Evolutionary conservation across 2,797 vertebrate species (phyloP).

Genomic region (Parambassis ranga): DNA sequence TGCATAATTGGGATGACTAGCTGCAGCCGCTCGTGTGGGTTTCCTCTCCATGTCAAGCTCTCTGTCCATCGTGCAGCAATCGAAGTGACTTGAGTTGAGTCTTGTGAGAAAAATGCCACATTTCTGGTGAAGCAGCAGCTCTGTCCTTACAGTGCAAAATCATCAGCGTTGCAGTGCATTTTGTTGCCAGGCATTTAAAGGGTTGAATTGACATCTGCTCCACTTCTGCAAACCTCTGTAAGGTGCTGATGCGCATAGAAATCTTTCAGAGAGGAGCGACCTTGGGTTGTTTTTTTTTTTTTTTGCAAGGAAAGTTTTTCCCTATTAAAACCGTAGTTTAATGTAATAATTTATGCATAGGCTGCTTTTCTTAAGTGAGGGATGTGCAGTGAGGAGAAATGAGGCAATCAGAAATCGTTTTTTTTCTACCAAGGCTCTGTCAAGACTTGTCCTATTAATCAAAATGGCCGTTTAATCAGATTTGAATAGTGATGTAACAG

Average conservation of each 20-base stretch:
- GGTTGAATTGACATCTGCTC: conserved; percentile 29
- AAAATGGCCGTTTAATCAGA: conserved; percentile 66
- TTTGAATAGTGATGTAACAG: conserved; percentile 49
- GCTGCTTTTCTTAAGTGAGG: neutral
- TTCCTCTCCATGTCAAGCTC: conserved; percentile 31
- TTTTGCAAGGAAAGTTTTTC: conserved; percentile 11
- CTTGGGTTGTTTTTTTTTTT: neutral
- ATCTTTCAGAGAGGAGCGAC: neutral
- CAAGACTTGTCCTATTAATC: conserved; percentile 58
- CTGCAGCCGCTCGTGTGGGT: conserved; percentile 20
- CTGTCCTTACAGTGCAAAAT: neutral
- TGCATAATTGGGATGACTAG: conserved; percentile 44
- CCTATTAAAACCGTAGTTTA: neutral
- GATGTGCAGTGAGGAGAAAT: neutral
- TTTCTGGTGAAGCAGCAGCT: neutral
- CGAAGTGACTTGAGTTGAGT: neutral
- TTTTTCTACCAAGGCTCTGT: conserved; percentile 18
- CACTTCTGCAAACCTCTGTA: conserved; percentile 18
- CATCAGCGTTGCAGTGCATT: neutral
- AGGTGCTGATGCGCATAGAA: conserved; percentile 18
- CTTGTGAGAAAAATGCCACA: neutral
- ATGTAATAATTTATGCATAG: neutral
- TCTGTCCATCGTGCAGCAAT: conserved; percentile 5
- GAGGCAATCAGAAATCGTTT: neutral
- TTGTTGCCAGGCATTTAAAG: neutral